phyloP scores from a whole-genome alignment of 2,888 invertebrate species.

The Leuctra nigra region DNA sequence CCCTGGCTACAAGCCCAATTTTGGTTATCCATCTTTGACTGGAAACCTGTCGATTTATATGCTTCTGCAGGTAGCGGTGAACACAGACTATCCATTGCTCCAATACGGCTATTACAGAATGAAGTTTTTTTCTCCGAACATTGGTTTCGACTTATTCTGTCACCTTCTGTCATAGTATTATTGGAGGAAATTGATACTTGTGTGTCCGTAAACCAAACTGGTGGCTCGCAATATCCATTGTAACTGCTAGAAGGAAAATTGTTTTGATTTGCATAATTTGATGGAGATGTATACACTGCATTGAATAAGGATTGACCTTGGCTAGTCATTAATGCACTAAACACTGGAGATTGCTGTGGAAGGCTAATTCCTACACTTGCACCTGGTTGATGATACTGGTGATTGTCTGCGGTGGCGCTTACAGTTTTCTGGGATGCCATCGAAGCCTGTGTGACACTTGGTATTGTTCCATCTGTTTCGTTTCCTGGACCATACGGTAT shows the following conservation, averaged over 20 bases:
- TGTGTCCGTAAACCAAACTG: slow-evolving; percentile 26
- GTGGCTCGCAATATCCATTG: slow-evolving; percentile 23
- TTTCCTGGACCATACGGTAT: no score
- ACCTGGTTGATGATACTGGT: not conserved
- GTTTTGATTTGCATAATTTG: slow-evolving; percentile 24
- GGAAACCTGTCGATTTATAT: slow-evolving; percentile 21
- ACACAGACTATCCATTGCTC: slow-evolving; percentile 22
- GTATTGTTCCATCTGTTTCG: no score
- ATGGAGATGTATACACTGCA: slow-evolving; percentile 23
- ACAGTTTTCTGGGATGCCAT: no score
- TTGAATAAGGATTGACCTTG: slow-evolving; percentile 25
- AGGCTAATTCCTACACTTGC: slow-evolving; percentile 13
- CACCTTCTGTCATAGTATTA: slow-evolving; percentile 13
- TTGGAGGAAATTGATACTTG: slow-evolving; percentile 16
- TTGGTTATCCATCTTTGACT: slow-evolving; percentile 18
- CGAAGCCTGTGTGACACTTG: no score
- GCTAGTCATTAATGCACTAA: slow-evolving; percentile 22
- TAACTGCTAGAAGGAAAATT: slow-evolving; percentile 21
- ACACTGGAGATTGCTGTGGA: slow-evolving; percentile 25
- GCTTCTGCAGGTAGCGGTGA: slow-evolving; percentile 21
- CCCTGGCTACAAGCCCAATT: slow-evolving; percentile 26
- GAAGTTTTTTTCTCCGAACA: slow-evolving; percentile 19
- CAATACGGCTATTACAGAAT: slow-evolving; percentile 22
- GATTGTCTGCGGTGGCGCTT: no score
- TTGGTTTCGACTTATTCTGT: slow-evolving; percentile 17